Percentiles rank a stretch among this genome's conserved stretches.
phyloP scores from a whole-genome alignment of 2,888 invertebrate species.

The Brenthis daphne region DNA sequence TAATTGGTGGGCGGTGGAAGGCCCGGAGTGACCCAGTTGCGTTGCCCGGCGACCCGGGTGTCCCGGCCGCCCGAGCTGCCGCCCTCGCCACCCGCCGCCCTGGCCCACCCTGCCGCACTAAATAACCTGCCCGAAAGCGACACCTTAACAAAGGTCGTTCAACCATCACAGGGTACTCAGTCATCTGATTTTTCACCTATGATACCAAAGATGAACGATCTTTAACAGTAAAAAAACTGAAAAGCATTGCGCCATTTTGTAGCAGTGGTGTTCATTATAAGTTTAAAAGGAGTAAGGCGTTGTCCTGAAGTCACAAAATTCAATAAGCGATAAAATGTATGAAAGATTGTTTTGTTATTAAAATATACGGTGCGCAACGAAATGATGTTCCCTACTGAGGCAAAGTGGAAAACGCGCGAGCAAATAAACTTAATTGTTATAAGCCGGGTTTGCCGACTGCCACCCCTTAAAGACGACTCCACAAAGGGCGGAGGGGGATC shows the following conservation, averaged over 20 bases:
- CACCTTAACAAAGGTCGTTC: slow-evolving; percentile 82
- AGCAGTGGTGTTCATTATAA: neutral
- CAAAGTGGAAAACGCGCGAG: slow-evolving; percentile 69
- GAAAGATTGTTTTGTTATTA: slow-evolving; percentile 24
- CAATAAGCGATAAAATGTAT: slow-evolving; percentile 23
- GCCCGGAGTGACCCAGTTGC: slow-evolving; percentile 81
- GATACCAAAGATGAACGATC: slow-evolving; percentile 40
- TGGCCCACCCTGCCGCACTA: slow-evolving; percentile 55
- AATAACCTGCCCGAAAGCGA: slow-evolving; percentile 81
- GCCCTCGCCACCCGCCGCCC: slow-evolving; percentile 49
- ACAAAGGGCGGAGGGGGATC: slow-evolving; percentile 57
- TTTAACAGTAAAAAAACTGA: slow-evolving; percentile 18
- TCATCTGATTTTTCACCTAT: slow-evolving; percentile 59
- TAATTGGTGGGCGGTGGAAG: slow-evolving; percentile 78
- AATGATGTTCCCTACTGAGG: slow-evolving; percentile 33
- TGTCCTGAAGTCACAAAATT: slow-evolving; percentile 15
- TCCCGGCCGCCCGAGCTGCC: slow-evolving; percentile 52
- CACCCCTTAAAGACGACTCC: slow-evolving; percentile 58
- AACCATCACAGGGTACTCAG: slow-evolving; percentile 67
- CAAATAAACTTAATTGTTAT: slow-evolving; percentile 81
- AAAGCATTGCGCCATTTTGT: neutral
- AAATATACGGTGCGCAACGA: slow-evolving; percentile 26
- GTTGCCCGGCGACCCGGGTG: slow-evolving; percentile 76
- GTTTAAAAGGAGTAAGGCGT: neutral
- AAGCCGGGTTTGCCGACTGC: slow-evolving; percentile 74